Base-by-base conservation (phyloP, 2,797 vertebrate species). In the Enteromius viviparus region DNA sequence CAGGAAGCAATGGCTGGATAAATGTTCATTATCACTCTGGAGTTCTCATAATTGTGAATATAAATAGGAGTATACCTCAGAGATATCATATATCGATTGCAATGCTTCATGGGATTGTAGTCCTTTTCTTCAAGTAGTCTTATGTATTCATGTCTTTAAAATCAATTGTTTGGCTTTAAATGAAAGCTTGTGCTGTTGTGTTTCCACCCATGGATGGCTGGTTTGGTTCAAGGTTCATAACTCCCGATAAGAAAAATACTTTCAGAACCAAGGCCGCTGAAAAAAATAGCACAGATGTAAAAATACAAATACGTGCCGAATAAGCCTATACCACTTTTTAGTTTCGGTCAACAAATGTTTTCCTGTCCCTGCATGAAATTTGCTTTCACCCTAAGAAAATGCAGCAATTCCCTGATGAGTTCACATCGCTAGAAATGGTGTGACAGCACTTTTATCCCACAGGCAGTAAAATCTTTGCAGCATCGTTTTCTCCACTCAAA, bases 381-480 rank as follows among this genome's bases (percentile, higher is more conserved):
- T 37, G 53, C 60, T 68, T 74, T 51, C 40, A n/a, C 15, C 58
- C 49, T 45, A 42, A 65, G 11, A 75, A 80, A 76, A 82, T 37
- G 68, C 71, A 64, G 72, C 65, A 66, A 78, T 47, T 83, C 80
- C 70, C 87, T 45, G 34, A 86, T 62, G 55, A 62, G 32, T 53
- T 32, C n/a, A 17, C 64, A 55, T 45, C 15, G 49, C 66, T 80
- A 81, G 10, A 74, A 75, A 80, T 81, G 82, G 53, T 85, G 75
- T 87, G 80, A 87, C 86, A 83, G 85, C 86, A 86, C 76, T 87
- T 86, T 85, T 80, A 76, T 86, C 81, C 62, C 81, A 68, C 71
- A 65, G 76, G 81, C 86, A 66, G 78, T 76, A 86, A 85, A 87
- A 86, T 74, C 23, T 71, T 62, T 83, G 84, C 83, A 76, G 70